Conservation (phyloP, 1,140 invertebrate species). For the Drosophila nasuta region DNA sequence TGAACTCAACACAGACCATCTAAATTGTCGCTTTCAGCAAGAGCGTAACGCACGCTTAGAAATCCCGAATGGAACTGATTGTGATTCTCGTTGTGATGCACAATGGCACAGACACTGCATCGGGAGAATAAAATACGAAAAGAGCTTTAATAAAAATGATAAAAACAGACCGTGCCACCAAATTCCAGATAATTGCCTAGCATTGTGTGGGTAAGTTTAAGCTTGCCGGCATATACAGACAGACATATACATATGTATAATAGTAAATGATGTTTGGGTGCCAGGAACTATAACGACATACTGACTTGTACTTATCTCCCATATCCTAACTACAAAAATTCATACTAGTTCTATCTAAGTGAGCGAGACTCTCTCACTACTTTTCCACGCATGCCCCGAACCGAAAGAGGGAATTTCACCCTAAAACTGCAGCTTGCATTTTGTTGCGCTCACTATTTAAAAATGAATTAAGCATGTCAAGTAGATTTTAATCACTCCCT, state of each 20-base stretch:
- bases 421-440: conserved; percentile 34
- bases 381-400: conserved; percentile 41
- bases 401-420: conserved; percentile 6
- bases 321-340: conserved; percentile 14
- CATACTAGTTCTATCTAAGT: conserved; percentile 4
- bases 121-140: conserved; percentile 48
- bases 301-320: conserved; percentile 1
- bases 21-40: background rate
- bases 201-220: conserved; percentile 23
- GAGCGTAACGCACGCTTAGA: conserved; percentile 48
- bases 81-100: conserved; percentile 35
- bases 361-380: conserved; percentile 16
- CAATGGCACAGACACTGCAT: conserved; percentile 36
- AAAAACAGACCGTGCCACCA: conserved; percentile 22
- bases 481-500: background rate
- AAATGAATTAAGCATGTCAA: background rate
- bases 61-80: conserved; percentile 63
- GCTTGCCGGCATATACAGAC: conserved; percentile 1
- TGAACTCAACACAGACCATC: background rate
- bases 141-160: conserved; percentile 73
- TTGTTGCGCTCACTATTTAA: background rate
- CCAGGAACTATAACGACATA: conserved; percentile 19
- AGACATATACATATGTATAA: too few relatives aligned
- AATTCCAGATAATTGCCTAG: conserved; percentile 56
- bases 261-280: conserved; percentile 2